These are phyloP conservation scores for Glaucomys volans DNA, from an alignment of 2,113 vertebrate genomes.

Conservation along the genomic window DNA sequence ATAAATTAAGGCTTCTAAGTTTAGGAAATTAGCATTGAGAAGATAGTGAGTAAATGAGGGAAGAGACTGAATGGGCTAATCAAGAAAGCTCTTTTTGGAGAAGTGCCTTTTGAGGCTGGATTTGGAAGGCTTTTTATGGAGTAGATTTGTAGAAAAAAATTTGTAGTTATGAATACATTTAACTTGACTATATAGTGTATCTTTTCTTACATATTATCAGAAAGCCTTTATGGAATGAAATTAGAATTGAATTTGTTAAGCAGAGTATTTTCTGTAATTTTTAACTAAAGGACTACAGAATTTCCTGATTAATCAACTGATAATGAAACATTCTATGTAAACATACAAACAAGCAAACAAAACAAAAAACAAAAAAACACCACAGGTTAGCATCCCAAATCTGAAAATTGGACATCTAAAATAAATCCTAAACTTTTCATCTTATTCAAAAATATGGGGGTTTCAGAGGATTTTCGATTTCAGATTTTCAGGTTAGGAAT, in stretches of 20 bases:
- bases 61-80: not conserved
- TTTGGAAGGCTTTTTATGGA: constrained; percentile 13
- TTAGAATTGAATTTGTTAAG: constrained; percentile 40
- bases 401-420: not conserved
- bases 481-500: not conserved
- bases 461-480: not conserved
- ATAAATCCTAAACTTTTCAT: not conserved
- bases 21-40: constrained; percentile 33
- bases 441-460: not conserved
- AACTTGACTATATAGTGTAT: not conserved
- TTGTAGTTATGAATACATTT: not conserved
- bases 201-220: not conserved
- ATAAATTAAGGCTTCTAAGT: constrained; percentile 48
- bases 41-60: not conserved
- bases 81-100: not conserved
- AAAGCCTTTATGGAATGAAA: not conserved
- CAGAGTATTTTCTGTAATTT: constrained; percentile 30
- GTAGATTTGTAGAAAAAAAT: constrained; percentile 8
- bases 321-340: not conserved
- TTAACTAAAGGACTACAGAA: not conserved
- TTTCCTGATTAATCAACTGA: constrained; percentile 14
- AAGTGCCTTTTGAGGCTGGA: not conserved
- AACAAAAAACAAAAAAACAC: not conserved
- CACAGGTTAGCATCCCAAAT: too few species aligned
- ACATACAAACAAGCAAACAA: not conserved